A percentile compares a stretch with the other conserved stretches of the same genome.
Evolutionary conservation across 2,797 vertebrate genomes (phyloP).

Genomic region (Crax fasciolata): DNA sequence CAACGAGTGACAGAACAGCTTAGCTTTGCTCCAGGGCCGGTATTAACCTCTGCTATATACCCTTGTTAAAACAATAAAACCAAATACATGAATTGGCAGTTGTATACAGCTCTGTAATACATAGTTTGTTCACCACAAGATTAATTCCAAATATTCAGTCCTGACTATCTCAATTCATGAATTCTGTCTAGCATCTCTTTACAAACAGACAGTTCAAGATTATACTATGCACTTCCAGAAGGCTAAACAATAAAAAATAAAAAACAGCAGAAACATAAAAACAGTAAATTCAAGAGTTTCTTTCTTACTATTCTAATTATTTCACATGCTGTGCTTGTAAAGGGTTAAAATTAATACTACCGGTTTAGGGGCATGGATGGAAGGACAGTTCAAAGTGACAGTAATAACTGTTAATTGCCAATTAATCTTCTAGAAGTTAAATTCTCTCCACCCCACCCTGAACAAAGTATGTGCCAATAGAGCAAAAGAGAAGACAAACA

Average conservation of each 20-base stretch:
- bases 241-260: neutral
- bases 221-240: neutral
- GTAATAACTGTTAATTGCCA: neutral
- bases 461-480: neutral
- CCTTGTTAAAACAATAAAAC: neutral
- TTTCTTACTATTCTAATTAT: neutral
- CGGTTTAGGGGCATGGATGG: accelerated
- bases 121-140: neutral
- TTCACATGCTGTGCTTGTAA: neutral
- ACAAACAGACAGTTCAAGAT: neutral
- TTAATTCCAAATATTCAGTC: neutral
- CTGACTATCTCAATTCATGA: neutral
- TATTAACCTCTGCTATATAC: neutral
- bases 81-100: neutral
- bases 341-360: neutral
- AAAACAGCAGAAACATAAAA: neutral
- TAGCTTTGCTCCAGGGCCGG: neutral
- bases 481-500: neutral
- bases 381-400: neutral
- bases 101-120: neutral
- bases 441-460: neutral
- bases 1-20: neutral
- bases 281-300: neutral
- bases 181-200: neutral
- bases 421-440: neutral